Percentiles rank a stretch among this genome's conserved stretches.
Evolutionary conservation across 2,888 invertebrate genomes (phyloP).

Genomic region (Tetranychus truncatus): DNA sequence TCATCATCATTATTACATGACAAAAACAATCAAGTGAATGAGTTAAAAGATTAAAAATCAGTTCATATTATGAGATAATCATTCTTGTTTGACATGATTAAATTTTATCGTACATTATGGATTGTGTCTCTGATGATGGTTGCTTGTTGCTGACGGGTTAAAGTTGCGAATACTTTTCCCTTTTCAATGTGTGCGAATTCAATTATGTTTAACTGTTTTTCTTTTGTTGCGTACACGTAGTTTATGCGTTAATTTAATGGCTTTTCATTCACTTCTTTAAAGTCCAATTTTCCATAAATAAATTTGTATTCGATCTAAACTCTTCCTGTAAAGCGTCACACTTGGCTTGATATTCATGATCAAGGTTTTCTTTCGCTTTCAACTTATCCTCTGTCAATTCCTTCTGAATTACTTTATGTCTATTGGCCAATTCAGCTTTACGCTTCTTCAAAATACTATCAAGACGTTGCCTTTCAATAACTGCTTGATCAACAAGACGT

Average conservation of each 20-base stretch:
- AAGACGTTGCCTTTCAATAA: conserved; percentile 64
- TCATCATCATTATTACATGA: too few relatives aligned
- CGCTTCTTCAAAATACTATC: conserved; percentile 56
- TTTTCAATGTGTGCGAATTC: background rate
- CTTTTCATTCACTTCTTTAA: background rate
- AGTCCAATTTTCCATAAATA: conserved; percentile 4
- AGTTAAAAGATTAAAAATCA: background rate
- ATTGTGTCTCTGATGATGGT: background rate
- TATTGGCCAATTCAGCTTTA: conserved; percentile 51
- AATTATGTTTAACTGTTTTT: background rate
- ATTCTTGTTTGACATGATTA: background rate
- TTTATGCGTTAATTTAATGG: background rate
- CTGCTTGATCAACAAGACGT: conserved; percentile 68
- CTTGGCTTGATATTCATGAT: conserved; percentile 16
- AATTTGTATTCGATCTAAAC: conserved; percentile 11
- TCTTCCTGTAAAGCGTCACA: conserved; percentile 13
- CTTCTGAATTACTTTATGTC: conserved; percentile 56
- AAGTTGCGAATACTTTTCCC: too few relatives aligned
- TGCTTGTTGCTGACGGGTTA: background rate
- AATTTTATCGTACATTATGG: background rate
- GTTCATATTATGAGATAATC: background rate
- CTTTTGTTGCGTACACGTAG: background rate
- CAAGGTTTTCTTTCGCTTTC: conserved; percentile 3
- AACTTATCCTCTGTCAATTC: conserved; percentile 34
- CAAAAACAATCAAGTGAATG: background rate